phyloP scores from a whole-genome alignment of 53 echinoderm and acorn worm species.

The Holothuria scabra region DNA sequence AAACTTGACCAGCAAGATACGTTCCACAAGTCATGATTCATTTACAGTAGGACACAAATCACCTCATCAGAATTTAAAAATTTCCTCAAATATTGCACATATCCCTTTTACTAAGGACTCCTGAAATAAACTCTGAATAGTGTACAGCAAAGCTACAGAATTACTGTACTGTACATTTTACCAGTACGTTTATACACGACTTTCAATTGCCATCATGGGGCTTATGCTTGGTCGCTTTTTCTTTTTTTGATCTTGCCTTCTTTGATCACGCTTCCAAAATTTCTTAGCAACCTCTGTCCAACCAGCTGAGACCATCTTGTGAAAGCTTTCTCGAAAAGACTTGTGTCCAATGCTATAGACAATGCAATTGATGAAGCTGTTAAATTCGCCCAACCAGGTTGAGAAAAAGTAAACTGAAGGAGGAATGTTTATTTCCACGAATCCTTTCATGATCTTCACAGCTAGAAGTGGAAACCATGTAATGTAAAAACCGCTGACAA shows the following conservation, averaged over 20 bases:
- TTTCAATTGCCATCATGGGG: neutral
- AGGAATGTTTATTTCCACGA: conserved; percentile 54
- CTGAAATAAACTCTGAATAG: too few relatives aligned
- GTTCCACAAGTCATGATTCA: too few relatives aligned
- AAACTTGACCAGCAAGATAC: too few relatives aligned
- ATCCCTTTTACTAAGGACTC: too few relatives aligned
- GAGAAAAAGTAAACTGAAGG: conserved; percentile 75
- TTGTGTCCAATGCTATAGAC: conserved; percentile 89
- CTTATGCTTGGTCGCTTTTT: neutral
- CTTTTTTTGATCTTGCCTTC: conserved; percentile 15
- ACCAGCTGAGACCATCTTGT: conserved; percentile 23
- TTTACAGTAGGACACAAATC: too few relatives aligned
- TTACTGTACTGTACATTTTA: too few relatives aligned
- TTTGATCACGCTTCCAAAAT: conserved; percentile 40
- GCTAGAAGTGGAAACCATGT: conserved; percentile 92
- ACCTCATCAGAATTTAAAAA: too few relatives aligned
- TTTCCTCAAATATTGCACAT: too few relatives aligned
- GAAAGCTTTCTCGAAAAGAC: conserved; percentile 75
- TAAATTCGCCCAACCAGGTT: conserved; percentile 85
- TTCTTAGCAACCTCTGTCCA: conserved; percentile 42
- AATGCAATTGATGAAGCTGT: conserved; percentile 93
- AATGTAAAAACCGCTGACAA: conserved; percentile 90
- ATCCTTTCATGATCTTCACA: conserved; percentile 64
- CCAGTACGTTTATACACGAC: neutral
- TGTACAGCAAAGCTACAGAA: too few relatives aligned